Evolutionary conservation across 2,888 invertebrate species (phyloP), one percentile per base, ranked within the genome.

Genomic region (Stegana nigrithorax): DNA sequence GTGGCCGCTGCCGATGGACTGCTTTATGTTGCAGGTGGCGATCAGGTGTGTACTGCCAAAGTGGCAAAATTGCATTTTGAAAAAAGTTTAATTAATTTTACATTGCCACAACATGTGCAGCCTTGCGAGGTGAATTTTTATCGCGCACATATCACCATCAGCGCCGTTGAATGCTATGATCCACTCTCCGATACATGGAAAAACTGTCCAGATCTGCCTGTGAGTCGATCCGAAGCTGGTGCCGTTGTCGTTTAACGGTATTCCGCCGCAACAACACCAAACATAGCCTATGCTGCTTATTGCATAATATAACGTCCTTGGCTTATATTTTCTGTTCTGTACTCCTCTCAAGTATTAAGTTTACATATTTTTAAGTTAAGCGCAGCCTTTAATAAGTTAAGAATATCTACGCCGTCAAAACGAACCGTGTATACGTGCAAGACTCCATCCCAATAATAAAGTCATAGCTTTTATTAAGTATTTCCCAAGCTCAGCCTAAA

Each of bases 141-240:
- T 87, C 90, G 94, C 73, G 93, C 93, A 57, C 93, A 94, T 83
- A 91, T 93, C 72, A 93, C 95, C 44, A 91, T 96, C 68, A 90
- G 92, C 70, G 90, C 91, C 58, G 93, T 94, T 12, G 95, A 96
- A 86, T 89, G 92, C 72, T 96, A 92, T 86, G 93, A 95, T 86
- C 95, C 95, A 8, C 86, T 90, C 61, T 89, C 88, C 12, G 91
- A 92, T 85, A 86, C 87, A 58, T 97, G 97, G 96, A 89, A 89
- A 69, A 88, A 91, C 74, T 92, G 93, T 70, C 91, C 93, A 50
- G 89, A 92, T 67, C 88, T 96, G 81, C 93, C 94, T 23, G 92
- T 92, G 81, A 92, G 93, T 73, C 90, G 96, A 68, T 93, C 94
- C 59, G 95, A 95, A 86, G 94, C 95, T 47, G 94, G 94, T 65